These are phyloP conservation scores for Calephelis nemesis DNA, from an alignment of 1,140 invertebrate species.

Conservation along the genomic window DNA sequence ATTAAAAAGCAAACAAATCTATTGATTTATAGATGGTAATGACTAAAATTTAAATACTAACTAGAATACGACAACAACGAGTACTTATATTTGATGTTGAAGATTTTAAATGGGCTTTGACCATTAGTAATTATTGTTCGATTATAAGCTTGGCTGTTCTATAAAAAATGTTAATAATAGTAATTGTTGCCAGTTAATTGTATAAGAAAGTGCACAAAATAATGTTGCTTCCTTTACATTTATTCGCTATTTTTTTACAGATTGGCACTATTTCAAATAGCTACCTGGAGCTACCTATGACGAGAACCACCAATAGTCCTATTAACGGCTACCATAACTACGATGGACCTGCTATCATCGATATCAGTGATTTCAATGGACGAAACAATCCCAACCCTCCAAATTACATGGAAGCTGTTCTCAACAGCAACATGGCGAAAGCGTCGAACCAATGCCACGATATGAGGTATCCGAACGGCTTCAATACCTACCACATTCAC, in stretches of 20 bases:
- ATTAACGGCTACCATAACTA: not conserved
- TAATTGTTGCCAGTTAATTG: too few relatives aligned
- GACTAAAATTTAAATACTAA: too few relatives aligned
- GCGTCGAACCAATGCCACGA: not conserved
- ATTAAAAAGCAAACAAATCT: too few relatives aligned
- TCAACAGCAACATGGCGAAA: not conserved
- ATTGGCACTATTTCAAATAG: not conserved
- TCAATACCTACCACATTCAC: constrained; percentile 25
- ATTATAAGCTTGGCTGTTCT: too few relatives aligned
- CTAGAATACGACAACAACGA: too few relatives aligned
- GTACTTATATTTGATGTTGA: too few relatives aligned
- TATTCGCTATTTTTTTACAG: constrained; percentile 1
- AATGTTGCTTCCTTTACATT: not conserved
- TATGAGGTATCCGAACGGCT: not conserved
- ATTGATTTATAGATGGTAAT: too few relatives aligned
- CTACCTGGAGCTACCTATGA: not conserved
- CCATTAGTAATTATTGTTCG: too few relatives aligned
- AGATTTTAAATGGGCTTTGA: too few relatives aligned
- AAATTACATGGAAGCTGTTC: constrained; percentile 12
- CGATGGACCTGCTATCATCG: not conserved
- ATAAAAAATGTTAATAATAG: too few relatives aligned
- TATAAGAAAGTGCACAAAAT: too few relatives aligned
- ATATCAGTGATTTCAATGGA: not conserved
- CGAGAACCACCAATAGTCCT: not conserved
- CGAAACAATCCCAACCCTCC: constrained; percentile 11